A percentile compares a stretch with the other conserved stretches of the same genome.
Evolutionary conservation across 2,113 vertebrate genomes (phyloP).

Genomic region (Tylochromis polylepis): DNA sequence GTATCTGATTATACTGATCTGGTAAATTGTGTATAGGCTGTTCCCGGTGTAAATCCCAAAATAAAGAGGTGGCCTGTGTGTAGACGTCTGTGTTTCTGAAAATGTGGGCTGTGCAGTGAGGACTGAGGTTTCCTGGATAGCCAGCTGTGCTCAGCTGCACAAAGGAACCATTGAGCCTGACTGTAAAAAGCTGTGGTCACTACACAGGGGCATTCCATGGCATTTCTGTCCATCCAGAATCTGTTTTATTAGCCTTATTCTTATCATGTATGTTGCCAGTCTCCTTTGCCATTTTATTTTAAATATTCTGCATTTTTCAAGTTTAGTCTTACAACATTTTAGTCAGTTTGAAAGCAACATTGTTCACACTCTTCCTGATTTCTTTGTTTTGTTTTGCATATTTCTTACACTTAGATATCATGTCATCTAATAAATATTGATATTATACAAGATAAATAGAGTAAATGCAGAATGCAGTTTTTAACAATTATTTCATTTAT

Average conservation of each 20-base stretch:
- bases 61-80: slow-evolving; percentile 43
- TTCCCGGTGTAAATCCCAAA: slow-evolving; percentile 37
- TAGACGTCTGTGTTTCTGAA: slow-evolving; percentile 37
- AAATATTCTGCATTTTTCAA: background rate
- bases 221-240: slow-evolving; percentile 17
- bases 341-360: background rate
- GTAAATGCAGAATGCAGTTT: too few species aligned
- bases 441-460: too few species aligned
- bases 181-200: slow-evolving; percentile 56
- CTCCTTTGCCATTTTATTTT: background rate
- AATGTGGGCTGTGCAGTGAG: slow-evolving; percentile 1
- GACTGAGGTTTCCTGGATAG: slow-evolving; percentile 46
- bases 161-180: slow-evolving; percentile 53
- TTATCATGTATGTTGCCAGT: background rate
- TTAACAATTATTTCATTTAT: background rate
- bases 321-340: background rate
- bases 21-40: background rate
- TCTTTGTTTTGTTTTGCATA: background rate
- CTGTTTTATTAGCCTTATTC: slow-evolving; percentile 12
- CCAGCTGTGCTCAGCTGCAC: slow-evolving; percentile 54
- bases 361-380: background rate
- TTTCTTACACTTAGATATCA: background rate
- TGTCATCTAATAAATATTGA: background rate
- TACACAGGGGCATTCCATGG: slow-evolving; percentile 42
- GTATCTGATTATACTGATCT: background rate